Conservation (phyloP, 2,113 vertebrate species). For the Pagrus major region DNA sequence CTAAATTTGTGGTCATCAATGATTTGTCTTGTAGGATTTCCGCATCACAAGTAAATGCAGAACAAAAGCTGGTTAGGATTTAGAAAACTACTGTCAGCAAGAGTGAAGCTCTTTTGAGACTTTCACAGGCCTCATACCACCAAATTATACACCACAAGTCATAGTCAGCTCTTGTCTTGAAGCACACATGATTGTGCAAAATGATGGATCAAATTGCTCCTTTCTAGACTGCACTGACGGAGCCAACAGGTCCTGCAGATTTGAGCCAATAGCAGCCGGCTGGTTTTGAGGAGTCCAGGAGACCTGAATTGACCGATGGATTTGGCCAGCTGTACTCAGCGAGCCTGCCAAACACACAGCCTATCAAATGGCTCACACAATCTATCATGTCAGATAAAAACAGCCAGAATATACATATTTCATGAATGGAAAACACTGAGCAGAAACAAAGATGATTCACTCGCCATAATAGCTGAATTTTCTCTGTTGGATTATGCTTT, state of each 20-base stretch:
- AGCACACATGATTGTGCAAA: constrained; percentile 45
- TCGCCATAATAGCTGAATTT: constrained; percentile 52
- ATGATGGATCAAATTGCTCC: constrained; percentile 38
- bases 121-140: constrained; percentile 3
- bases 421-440: constrained; percentile 61
- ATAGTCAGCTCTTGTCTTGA: constrained; percentile 26
- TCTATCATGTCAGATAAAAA: constrained; percentile 42
- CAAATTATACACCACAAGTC: constrained; percentile 19
- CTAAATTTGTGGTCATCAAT: constrained; percentile 14
- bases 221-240: constrained; percentile 22
- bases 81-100: neutral
- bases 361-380: constrained; percentile 39
- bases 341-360: constrained; percentile 47
- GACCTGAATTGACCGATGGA: constrained; percentile 37
- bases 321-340: constrained; percentile 23
- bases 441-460: constrained; percentile 36
- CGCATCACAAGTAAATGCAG: neutral
- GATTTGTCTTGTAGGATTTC: neutral
- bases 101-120: neutral
- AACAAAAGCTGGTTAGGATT: neutral
- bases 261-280: constrained; percentile 20
- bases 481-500: constrained; percentile 50
- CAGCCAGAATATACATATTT: constrained; percentile 57
- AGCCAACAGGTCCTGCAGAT: constrained; percentile 22
- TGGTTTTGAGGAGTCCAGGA: constrained; percentile 30